Conservation (phyloP, 2,113 vertebrate genomes). For the Callipepla squamata region DNA sequence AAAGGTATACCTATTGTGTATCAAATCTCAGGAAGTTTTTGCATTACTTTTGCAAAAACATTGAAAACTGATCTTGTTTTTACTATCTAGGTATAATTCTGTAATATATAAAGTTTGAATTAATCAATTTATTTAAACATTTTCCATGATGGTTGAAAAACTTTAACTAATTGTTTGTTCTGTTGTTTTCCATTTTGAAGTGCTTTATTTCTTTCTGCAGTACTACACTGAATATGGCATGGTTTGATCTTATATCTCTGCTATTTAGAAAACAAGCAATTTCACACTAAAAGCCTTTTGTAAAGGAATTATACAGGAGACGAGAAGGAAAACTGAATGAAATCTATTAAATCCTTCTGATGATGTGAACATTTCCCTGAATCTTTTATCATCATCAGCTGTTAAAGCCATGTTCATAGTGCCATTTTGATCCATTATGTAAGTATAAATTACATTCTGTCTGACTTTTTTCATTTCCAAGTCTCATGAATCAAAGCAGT, state of each 20-base stretch:
- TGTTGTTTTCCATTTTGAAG: background rate
- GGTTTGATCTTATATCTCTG: background rate
- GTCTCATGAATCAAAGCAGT: slow-evolving; percentile 12
- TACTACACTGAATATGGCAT: background rate
- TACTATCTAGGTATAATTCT: background rate
- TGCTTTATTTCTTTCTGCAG: background rate
- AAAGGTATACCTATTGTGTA: background rate
- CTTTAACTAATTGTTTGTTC: background rate
- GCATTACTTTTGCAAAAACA: background rate
- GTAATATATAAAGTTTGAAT: background rate
- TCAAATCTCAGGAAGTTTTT: background rate
- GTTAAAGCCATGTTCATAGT: background rate
- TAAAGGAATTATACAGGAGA: slow-evolving; percentile 38
- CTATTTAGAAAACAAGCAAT: slow-evolving; percentile 53
- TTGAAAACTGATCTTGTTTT: background rate
- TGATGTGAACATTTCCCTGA: background rate
- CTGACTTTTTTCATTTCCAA: slow-evolving; percentile 9
- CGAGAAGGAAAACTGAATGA: background rate
- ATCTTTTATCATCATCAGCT: slow-evolving; percentile 36
- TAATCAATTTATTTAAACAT: background rate
- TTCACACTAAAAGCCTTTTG: slow-evolving; percentile 43
- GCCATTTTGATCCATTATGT: slow-evolving; percentile 1
- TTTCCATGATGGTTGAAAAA: background rate
- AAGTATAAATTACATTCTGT: slow-evolving; percentile 26
- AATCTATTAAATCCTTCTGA: slow-evolving; percentile 20